phyloP scores from a whole-genome alignment of 1,140 invertebrate genomes.

The Diorhabda sublineata region DNA sequence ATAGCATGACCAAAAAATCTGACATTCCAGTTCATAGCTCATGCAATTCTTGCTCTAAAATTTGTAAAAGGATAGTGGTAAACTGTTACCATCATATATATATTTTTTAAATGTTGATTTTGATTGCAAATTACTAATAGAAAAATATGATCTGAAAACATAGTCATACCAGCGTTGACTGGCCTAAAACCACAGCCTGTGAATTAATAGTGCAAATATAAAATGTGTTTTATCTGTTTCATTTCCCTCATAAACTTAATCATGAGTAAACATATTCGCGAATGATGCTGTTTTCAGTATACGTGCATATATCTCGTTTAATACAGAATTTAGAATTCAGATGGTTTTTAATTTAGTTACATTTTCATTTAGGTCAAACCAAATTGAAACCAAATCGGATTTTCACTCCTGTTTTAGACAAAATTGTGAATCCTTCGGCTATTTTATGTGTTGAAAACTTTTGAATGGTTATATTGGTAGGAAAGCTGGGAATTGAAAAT shows the following conservation, averaged over 20 bases:
- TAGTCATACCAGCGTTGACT: background rate
- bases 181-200: background rate
- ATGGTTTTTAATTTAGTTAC: constrained; percentile 1
- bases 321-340: background rate
- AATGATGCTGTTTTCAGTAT: constrained; percentile 1
- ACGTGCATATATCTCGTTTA: background rate
- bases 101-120: no score
- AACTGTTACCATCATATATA: no score
- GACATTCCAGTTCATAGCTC: no score
- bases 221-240: background rate
- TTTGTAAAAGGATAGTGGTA: no score
- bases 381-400: constrained; percentile 2
- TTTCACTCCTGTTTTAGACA: background rate
- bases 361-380: constrained; percentile 2
- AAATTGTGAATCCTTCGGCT: no score
- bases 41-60: no score
- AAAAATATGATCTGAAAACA: no score
- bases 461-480: no score
- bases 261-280: background rate
- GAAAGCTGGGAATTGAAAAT: no score
- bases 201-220: background rate
- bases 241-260: constrained; percentile 1
- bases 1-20: no score
- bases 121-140: no score
- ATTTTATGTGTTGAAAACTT: no score